Conservation (phyloP, 2,888 invertebrate genomes). For the Cephus runcator region DNA sequence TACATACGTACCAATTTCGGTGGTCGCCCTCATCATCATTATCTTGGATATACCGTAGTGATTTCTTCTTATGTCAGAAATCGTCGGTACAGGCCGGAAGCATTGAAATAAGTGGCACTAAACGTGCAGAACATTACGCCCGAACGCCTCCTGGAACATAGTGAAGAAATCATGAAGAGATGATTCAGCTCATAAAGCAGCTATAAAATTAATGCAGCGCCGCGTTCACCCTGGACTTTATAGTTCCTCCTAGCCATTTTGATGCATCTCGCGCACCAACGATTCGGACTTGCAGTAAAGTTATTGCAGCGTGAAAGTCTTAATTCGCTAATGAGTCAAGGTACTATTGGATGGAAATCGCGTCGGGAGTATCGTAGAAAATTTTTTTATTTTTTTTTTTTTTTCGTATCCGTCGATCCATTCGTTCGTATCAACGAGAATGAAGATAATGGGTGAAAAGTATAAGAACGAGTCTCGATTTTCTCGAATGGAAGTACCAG, state of each 20-base stretch:
- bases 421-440: not conserved
- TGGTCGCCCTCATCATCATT: not conserved
- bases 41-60: not conserved
- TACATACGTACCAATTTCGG: not conserved
- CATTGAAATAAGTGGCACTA: conserved; percentile 3
- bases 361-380: not conserved
- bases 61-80: conserved; percentile 1
- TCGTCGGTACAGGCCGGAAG: not conserved
- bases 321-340: not conserved
- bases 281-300: not conserved
- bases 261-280: not conserved
- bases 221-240: conserved; percentile 33
- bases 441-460: not conserved
- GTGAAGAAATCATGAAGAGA: conserved; percentile 20
- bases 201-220: conserved; percentile 34
- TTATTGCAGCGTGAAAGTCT: not conserved
- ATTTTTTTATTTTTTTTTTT: not conserved
- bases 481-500: conserved; percentile 31
- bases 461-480: conserved; percentile 22
- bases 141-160: conserved; percentile 11
- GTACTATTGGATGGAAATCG: not conserved
- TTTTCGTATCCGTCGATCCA: not conserved
- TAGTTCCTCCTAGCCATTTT: conserved; percentile 19
- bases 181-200: conserved; percentile 36
- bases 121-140: conserved; percentile 9